phyloP scores from a whole-genome alignment of 1,140 invertebrate genomes.

The Pteromalus puparum region DNA sequence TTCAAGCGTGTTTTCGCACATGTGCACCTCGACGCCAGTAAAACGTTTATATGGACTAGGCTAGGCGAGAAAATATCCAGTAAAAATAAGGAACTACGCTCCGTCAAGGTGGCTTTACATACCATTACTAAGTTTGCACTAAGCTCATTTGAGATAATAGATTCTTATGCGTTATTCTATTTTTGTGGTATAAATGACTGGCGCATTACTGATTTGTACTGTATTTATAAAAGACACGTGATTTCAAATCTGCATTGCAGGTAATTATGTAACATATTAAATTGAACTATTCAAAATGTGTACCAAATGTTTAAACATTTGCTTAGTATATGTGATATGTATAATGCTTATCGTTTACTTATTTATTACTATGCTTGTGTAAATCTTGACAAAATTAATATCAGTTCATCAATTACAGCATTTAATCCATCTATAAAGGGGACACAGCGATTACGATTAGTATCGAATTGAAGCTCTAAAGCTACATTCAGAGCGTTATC shows the following conservation, averaged over 20 bases:
- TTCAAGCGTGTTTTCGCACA: not conserved
- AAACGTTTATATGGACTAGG: not conserved
- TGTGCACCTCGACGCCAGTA: not conserved
- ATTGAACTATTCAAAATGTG: not conserved
- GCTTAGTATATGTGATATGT: too few relatives aligned
- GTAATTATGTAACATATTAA: not conserved
- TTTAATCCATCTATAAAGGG: too few relatives aligned
- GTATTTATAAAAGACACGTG: too few relatives aligned
- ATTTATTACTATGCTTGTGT: too few relatives aligned
- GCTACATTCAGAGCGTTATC: too few relatives aligned
- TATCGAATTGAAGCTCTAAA: too few relatives aligned
- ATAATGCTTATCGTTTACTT: too few relatives aligned
- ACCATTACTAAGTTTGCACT: not conserved
- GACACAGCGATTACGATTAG: too few relatives aligned
- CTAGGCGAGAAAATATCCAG: not conserved
- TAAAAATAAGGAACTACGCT: not conserved
- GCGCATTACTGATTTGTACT: too few relatives aligned
- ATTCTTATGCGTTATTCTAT: not conserved
- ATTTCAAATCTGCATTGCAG: not conserved
- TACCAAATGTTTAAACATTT: too few relatives aligned
- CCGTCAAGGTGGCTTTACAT: slow-evolving; percentile 3
- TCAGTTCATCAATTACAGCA: too few relatives aligned
- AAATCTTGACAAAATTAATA: too few relatives aligned
- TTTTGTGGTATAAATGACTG: not conserved
- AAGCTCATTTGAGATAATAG: not conserved